Evolutionary conservation across 2,113 vertebrate species (phyloP).

Genomic region (Phyllopteryx taeniolatus): DNA sequence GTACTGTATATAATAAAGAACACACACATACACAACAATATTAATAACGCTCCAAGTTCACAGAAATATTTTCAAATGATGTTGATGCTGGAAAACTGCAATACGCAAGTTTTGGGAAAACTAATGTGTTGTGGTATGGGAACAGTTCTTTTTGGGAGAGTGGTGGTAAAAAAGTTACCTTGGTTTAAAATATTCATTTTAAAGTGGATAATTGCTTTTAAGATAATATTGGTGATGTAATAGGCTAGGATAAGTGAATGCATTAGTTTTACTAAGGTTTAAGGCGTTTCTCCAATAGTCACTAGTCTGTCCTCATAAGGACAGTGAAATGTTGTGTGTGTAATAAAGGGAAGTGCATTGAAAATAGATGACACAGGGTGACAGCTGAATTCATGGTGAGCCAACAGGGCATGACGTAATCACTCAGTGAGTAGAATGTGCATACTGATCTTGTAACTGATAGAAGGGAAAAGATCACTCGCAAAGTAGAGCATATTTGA

Average conservation of each 20-base stretch:
- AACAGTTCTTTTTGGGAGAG: neutral
- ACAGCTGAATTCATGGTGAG: slow-evolving; percentile 73
- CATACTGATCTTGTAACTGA: slow-evolving; percentile 57
- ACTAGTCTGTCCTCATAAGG: neutral
- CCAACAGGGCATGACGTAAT: slow-evolving; percentile 72
- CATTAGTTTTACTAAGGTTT: neutral
- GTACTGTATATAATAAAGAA: too few relatives aligned
- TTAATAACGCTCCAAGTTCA: neutral
- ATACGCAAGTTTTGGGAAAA: neutral
- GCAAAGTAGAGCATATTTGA: slow-evolving; percentile 50
- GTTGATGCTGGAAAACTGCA: neutral
- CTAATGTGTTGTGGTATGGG: neutral
- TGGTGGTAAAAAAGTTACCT: neutral
- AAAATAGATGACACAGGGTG: slow-evolving; percentile 68
- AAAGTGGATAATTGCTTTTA: neutral
- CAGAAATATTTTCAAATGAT: neutral
- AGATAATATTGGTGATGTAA: neutral
- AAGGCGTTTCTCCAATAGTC: neutral
- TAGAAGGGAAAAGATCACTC: slow-evolving; percentile 52
- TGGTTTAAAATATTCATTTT: neutral
- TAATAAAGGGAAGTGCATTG: slow-evolving; percentile 28
- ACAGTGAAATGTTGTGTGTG: slow-evolving; percentile 1
- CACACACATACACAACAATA: neutral
- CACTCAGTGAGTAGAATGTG: slow-evolving; percentile 50
- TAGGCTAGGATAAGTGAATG: neutral